Evolutionary conservation across 2,888 invertebrate genomes (phyloP).

Genomic region (Sinhomidia bicolor): DNA sequence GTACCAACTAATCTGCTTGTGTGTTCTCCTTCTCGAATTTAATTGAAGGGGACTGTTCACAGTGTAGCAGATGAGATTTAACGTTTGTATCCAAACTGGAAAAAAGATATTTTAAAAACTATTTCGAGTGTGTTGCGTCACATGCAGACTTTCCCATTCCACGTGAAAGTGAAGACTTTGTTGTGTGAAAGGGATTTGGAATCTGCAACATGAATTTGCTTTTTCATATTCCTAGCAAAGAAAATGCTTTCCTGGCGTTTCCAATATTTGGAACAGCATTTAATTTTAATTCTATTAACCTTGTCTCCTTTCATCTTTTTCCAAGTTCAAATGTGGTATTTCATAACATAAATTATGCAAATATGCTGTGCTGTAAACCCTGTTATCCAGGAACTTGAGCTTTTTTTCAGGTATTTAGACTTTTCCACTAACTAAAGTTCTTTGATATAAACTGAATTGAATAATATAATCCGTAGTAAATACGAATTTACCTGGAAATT

Average conservation of each 20-base stretch:
- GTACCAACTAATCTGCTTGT: too few relatives aligned
- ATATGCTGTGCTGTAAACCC: too few relatives aligned
- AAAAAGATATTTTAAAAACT: background rate
- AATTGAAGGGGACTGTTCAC: background rate
- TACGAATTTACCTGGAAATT: too few relatives aligned
- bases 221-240: background rate
- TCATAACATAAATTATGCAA: too few relatives aligned
- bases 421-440: too few relatives aligned
- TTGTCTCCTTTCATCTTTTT: background rate
- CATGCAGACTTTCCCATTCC: background rate
- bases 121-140: background rate
- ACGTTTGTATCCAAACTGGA: background rate
- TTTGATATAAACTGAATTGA: too few relatives aligned
- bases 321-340: too few relatives aligned
- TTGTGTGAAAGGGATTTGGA: background rate
- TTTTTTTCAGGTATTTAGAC: too few relatives aligned
- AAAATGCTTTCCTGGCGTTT: background rate
- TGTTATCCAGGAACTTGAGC: too few relatives aligned
- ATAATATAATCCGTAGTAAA: too few relatives aligned
- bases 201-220: background rate
- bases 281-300: background rate
- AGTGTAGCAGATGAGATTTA: background rate
- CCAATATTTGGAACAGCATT: background rate
- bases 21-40: background rate
- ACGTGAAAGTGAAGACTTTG: background rate